Conservation (phyloP, 2,797 vertebrate genomes). For the Babyrousa celebensis region DNA sequence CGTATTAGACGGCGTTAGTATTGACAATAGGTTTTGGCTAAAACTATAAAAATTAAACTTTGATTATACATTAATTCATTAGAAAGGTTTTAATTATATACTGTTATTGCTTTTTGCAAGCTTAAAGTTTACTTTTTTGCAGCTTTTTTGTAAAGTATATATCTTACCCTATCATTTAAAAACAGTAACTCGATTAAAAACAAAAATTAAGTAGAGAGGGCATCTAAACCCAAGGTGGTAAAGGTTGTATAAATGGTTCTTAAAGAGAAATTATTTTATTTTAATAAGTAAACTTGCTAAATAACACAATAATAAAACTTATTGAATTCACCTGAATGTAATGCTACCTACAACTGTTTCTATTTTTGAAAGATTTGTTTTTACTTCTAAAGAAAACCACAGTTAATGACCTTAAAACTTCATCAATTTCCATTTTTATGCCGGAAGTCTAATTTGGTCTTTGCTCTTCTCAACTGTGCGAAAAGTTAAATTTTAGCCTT, state of each 20-base stretch:
- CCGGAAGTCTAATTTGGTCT: neutral
- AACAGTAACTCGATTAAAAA: neutral
- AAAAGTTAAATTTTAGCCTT: slow-evolving; percentile 32
- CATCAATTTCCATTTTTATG: neutral
- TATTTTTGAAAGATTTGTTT: slow-evolving; percentile 40
- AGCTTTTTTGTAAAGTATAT: slow-evolving; percentile 21
- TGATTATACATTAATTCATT: slow-evolving; percentile 30
- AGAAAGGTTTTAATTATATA: slow-evolving; percentile 26
- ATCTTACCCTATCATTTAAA: neutral
- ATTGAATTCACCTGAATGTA: neutral
- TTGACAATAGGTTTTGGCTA: slow-evolving; percentile 28
- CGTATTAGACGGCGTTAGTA: slow-evolving; percentile 40
- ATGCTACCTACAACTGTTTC: neutral
- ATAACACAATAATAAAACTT: neutral
- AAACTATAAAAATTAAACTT: slow-evolving; percentile 46
- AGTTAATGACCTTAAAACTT: slow-evolving; percentile 35
- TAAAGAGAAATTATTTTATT: neutral
- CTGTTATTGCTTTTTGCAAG: neutral
- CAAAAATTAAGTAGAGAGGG: neutral
- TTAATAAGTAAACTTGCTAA: slow-evolving; percentile 2
- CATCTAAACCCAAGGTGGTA: neutral
- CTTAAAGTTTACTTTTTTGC: slow-evolving; percentile 36
- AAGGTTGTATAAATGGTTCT: neutral
- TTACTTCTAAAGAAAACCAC: neutral
- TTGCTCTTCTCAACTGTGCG: slow-evolving; percentile 51